These are phyloP conservation scores for Acleris emargana DNA, from an alignment of 2,888 invertebrate genomes.

Conservation along the genomic window DNA sequence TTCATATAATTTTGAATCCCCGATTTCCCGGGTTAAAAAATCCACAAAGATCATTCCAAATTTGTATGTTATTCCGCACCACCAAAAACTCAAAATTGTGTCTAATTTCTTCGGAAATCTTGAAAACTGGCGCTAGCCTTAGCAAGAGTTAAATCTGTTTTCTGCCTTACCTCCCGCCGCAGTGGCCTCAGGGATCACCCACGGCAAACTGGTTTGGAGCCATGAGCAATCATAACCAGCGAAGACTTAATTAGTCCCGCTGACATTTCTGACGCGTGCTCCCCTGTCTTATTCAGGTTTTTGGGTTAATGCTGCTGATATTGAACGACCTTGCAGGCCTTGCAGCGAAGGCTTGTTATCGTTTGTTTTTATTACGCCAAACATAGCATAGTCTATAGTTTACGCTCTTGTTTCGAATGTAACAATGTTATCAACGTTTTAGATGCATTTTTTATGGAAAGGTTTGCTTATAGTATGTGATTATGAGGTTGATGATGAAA, in stretches of 20 bases:
- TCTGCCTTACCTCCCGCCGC: constrained; percentile 46
- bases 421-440: background rate
- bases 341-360: constrained; percentile 53
- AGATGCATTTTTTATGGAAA: no score
- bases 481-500: no score
- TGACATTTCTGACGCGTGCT: constrained; percentile 47
- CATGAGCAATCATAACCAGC: constrained; percentile 54
- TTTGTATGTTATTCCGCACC: no score
- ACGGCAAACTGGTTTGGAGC: constrained; percentile 60
- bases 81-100: no score
- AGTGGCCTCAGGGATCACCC: constrained; percentile 56
- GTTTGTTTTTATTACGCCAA: constrained; percentile 12
- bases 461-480: no score
- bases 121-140: no score
- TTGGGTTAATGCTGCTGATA: constrained; percentile 57
- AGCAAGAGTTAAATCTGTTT: background rate
- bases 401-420: background rate
- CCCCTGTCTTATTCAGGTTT: constrained; percentile 44
- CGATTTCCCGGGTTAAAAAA: no score
- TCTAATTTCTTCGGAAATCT: no score
- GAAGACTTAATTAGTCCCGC: constrained; percentile 57
- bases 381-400: background rate
- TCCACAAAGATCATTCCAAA: no score
- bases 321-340: constrained; percentile 55
- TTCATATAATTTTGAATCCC: no score